Conservation (phyloP, 2,113 vertebrate genomes). For the Pelmatolapia mariae region DNA sequence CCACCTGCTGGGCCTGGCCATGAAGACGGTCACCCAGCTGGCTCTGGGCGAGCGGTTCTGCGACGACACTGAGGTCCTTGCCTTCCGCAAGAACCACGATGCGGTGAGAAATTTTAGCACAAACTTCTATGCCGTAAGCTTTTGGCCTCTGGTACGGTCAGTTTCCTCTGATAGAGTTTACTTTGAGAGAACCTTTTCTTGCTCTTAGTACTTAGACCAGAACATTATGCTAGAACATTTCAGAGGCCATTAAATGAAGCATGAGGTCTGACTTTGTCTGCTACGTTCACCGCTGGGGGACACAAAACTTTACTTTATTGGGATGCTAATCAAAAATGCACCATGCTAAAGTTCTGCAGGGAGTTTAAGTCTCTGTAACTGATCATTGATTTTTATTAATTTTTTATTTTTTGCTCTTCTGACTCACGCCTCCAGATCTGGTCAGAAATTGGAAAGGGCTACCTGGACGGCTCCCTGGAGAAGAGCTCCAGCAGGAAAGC, state of each 20-base stretch:
- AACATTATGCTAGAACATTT: neutral
- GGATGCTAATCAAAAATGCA: neutral
- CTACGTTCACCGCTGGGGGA: neutral
- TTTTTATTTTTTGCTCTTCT: neutral
- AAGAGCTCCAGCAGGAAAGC: slow-evolving; percentile 86
- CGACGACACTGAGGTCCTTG: slow-evolving; percentile 82
- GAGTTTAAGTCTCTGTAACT: neutral
- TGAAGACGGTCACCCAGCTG: slow-evolving; percentile 88
- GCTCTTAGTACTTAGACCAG: neutral
- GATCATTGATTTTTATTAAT: neutral
- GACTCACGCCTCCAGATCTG: slow-evolving; percentile 77
- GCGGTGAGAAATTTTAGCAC: slow-evolving; percentile 68
- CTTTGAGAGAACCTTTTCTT: neutral
- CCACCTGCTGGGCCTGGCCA: slow-evolving; percentile 89
- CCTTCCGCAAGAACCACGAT: slow-evolving; percentile 89
- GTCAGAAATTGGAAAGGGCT: slow-evolving; percentile 94
- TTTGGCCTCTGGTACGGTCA: neutral
- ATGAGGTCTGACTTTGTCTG: neutral
- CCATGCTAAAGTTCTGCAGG: neutral
- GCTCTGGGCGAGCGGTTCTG: slow-evolving; percentile 85
- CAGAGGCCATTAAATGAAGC: neutral
- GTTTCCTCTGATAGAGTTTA: neutral
- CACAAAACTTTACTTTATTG: neutral
- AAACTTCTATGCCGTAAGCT: neutral
- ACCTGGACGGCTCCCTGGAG: slow-evolving; percentile 91